These are phyloP conservation scores for Caerostris extrusa DNA, from an alignment of 1,140 invertebrate genomes.

Conservation along the genomic window DNA sequence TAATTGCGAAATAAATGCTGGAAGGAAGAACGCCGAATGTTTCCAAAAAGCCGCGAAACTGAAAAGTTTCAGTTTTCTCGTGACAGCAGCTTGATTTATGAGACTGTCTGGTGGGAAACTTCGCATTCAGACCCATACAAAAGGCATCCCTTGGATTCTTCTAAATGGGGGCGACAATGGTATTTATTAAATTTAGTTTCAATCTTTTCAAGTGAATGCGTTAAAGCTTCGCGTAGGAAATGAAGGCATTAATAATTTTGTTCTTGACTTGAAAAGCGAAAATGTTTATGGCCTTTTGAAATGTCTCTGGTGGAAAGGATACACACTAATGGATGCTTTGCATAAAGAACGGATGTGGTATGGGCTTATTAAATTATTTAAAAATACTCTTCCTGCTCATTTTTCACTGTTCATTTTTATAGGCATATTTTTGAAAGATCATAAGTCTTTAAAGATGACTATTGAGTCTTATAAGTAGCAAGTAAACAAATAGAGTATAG, in stretches of 20 bases:
- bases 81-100: constrained; percentile 35
- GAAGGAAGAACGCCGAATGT: neutral
- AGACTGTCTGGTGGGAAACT: neutral
- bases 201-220: neutral
- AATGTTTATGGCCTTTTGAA: neutral
- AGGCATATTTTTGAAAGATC: no score
- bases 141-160: neutral
- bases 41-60: neutral
- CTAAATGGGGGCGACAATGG: neutral
- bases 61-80: neutral
- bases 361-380: no score
- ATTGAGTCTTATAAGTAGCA: no score
- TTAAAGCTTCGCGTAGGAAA: neutral
- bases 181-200: constrained; percentile 24
- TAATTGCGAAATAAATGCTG: constrained; percentile 17
- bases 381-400: no score
- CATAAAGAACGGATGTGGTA: no score
- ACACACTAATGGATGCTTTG: no score
- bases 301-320: no score
- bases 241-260: neutral
- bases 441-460: no score
- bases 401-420: no score
- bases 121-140: neutral
- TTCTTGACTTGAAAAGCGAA: neutral
- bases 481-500: no score